phyloP scores from a whole-genome alignment of 2,888 invertebrate species.

The Eucera pruinosa region DNA sequence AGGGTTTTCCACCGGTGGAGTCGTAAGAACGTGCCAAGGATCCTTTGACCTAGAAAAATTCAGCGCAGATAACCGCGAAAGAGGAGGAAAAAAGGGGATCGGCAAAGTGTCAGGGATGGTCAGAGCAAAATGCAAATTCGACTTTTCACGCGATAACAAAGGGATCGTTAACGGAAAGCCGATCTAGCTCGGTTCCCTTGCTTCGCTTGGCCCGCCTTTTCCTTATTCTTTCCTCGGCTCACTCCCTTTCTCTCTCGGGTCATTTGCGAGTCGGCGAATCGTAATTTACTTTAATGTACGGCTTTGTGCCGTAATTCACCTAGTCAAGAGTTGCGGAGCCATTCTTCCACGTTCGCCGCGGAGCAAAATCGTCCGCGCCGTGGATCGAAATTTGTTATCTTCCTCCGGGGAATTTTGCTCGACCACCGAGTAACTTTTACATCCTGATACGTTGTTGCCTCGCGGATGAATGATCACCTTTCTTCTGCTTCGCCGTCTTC shows the following conservation, averaged over 20 bases:
- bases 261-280: slow-evolving; percentile 37
- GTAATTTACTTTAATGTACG: slow-evolving; percentile 51
- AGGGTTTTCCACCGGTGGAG: too few relatives aligned
- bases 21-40: slow-evolving; percentile 9
- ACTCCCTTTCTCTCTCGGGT: slow-evolving; percentile 38
- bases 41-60: slow-evolving; percentile 47
- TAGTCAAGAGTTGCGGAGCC: slow-evolving; percentile 12
- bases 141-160: slow-evolving; percentile 53
- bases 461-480: too few relatives aligned
- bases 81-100: neutral
- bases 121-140: slow-evolving; percentile 49
- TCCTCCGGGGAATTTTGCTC: neutral
- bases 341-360: slow-evolving; percentile 4
- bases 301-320: slow-evolving; percentile 38
- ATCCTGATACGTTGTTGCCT: too few relatives aligned
- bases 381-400: neutral
- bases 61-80: slow-evolving; percentile 11
- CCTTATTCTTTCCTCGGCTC: slow-evolving; percentile 18
- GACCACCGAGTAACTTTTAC: slow-evolving; percentile 4
- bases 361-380: neutral
- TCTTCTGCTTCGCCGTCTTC: too few relatives aligned
- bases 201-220: neutral
- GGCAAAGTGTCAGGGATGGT: neutral
- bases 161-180: slow-evolving; percentile 49
- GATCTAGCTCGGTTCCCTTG: slow-evolving; percentile 14